These are phyloP conservation scores for Xanthia icteritia DNA, from an alignment of 2,888 invertebrate species.

Conservation along the genomic window DNA sequence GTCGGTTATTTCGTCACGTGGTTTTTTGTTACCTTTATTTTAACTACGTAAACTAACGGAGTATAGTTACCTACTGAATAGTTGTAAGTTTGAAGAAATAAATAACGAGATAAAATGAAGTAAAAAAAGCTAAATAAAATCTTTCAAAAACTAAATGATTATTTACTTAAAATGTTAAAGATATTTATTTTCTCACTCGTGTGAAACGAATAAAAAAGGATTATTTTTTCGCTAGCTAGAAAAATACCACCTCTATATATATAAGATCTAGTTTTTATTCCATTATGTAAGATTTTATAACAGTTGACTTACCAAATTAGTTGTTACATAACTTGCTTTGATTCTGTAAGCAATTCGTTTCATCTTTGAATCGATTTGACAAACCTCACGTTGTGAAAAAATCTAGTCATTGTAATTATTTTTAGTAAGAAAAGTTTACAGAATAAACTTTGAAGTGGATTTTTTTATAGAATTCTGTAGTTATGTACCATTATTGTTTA, in stretches of 20 bases:
- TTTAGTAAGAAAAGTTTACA: conserved; percentile 14
- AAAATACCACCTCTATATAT: conserved; percentile 4
- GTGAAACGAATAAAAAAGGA: neutral
- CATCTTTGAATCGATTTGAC: conserved; percentile 48
- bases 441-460: conserved; percentile 21
- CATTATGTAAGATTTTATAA: conserved; percentile 54
- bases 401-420: conserved; percentile 22
- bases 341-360: conserved; percentile 45
- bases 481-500: neutral
- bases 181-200: conserved; percentile 9
- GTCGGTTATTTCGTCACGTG: no score
- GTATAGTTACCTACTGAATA: neutral
- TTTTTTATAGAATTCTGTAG: neutral
- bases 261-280: conserved; percentile 45
- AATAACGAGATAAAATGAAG: neutral
- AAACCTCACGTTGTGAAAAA: conserved; percentile 37
- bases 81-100: neutral
- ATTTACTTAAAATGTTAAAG: conserved; percentile 13
- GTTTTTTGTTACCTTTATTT: no score
- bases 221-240: neutral
- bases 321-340: conserved; percentile 45
- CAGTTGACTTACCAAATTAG: conserved; percentile 47
- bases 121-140: neutral
- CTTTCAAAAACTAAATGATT: neutral
- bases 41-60: no score